A percentile compares a stretch with the other conserved stretches of the same genome.
Conservation (phyloP, 2,797 vertebrate species). For the Chrysocyon brachyurus region DNA sequence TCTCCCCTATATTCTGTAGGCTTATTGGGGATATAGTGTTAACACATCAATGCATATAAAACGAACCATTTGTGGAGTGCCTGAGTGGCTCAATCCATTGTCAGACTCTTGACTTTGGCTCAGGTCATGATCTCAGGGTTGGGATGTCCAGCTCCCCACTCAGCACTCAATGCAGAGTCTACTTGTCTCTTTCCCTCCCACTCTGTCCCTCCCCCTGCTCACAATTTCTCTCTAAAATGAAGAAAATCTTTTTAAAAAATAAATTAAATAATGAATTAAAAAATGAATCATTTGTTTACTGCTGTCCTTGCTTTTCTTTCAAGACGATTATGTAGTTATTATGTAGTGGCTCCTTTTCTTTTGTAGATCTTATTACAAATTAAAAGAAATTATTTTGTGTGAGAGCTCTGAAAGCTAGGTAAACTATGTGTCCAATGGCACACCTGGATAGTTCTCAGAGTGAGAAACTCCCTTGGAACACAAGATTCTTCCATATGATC, state of each 20-base stretch:
- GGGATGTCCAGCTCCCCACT: not conserved
- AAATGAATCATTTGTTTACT: conserved; percentile 7
- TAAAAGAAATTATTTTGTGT: conserved; percentile 19
- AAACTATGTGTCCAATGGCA: not conserved
- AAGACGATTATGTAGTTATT: conserved; percentile 29
- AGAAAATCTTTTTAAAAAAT: not conserved
- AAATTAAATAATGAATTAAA: not conserved
- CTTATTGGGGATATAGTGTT: not conserved
- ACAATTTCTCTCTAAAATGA: not conserved
- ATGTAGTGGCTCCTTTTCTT: no score
- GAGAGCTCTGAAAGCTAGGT: not conserved
- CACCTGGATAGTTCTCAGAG: not conserved
- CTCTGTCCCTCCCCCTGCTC: not conserved
- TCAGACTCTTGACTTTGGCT: not conserved
- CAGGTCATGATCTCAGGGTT: not conserved
- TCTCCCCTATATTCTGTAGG: not conserved
- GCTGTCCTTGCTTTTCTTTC: not conserved
- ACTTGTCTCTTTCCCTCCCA: not conserved
- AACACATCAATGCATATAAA: not conserved
- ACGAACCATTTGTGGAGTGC: not conserved
- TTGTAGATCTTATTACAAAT: not conserved
- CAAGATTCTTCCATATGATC: not conserved
- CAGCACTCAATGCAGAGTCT: not conserved
- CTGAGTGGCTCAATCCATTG: not conserved
- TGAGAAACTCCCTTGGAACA: not conserved